phyloP scores from a whole-genome alignment of 2,888 invertebrate genomes.

The Leptinotarsa juncta region DNA sequence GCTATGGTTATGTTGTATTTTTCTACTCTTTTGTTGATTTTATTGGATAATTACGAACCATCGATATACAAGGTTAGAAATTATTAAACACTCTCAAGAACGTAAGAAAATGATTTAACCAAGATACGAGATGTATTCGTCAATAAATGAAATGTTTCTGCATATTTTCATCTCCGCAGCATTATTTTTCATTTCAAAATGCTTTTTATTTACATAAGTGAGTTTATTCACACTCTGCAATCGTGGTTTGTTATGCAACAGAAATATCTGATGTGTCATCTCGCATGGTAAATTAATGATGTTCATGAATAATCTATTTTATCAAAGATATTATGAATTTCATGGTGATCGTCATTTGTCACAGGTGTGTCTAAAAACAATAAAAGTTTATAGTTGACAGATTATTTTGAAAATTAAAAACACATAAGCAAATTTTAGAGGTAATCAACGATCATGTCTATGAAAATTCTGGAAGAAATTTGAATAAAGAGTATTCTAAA shows the following conservation, averaged over 20 bases:
- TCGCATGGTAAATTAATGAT: neutral
- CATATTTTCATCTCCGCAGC: conserved; percentile 1
- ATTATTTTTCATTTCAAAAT: conserved; percentile 14
- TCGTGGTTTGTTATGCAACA: conserved; percentile 17
- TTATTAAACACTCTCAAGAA: neutral
- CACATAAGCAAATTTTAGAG: too few relatives aligned
- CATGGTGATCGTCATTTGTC: neutral
- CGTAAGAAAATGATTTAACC: neutral
- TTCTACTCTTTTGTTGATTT: too few relatives aligned
- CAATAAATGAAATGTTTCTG: conserved; percentile 4
- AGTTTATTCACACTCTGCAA: conserved; percentile 11
- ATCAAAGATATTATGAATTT: conserved; percentile 5
- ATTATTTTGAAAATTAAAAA: neutral
- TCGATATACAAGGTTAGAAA: neutral
- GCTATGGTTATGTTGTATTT: too few relatives aligned
- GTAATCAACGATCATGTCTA: too few relatives aligned
- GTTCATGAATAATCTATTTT: conserved; percentile 2
- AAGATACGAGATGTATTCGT: neutral
- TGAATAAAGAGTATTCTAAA: too few relatives aligned
- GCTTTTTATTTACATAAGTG: conserved; percentile 13
- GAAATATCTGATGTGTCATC: conserved; percentile 14
- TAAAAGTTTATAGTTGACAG: neutral
- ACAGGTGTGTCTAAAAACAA: neutral
- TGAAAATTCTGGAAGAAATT: too few relatives aligned
- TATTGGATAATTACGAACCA: too few relatives aligned